Base-by-base conservation (phyloP, 1,140 invertebrate species). In the Drosophila ambigua region DNA sequence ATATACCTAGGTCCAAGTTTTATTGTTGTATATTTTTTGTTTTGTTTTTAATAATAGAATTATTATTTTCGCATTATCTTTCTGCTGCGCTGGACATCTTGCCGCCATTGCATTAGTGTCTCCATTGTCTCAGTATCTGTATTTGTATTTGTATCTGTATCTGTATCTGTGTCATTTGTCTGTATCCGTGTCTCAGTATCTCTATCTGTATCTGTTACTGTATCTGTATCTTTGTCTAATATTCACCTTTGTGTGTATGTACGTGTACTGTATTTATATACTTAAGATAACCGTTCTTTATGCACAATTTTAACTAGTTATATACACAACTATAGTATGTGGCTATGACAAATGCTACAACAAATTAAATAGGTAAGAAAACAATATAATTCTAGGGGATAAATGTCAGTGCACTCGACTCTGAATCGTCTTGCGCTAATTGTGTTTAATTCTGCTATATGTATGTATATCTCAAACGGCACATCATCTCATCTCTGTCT, bases 241-340 rank as follows among this genome's bases (percentile, higher is more conserved):
- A 64, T 87, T 88, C 76, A 87, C 72, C 78, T 82, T 79, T 82
- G 64, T 69, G 45, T 76, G 54, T 71, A 26, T 72, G 23, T 61
- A 11, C 46, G 52, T 73, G 61, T 71, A 63, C 78, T 72, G 61
- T 71, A 63, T 80, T 72, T 69, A 77, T 75, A 77, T 84, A 77
- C 72, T 79, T 74, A 79, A 77, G 65, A 68, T 83, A 77, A 71
- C 66, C 75, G 59, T 63, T 69, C 50, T 63, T 55, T 66, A 84
- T 84, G 64, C 81, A 77, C 71, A 73, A 79, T 79, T 90, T 88
- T 80, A 88, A 82, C 81, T 90, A 85, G 79, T 83, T 88, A 88
- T 88, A 79, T 88, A 88, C 83, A 88, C 84, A 88, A 88, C 83
- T 88, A 88, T 88, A 78, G 35, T 78, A 88, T 77, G 72, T 66